These are phyloP conservation scores for Actinopyga echinites DNA, from an alignment of 53 echinoderm and acorn worm species.

Conservation along the genomic window DNA sequence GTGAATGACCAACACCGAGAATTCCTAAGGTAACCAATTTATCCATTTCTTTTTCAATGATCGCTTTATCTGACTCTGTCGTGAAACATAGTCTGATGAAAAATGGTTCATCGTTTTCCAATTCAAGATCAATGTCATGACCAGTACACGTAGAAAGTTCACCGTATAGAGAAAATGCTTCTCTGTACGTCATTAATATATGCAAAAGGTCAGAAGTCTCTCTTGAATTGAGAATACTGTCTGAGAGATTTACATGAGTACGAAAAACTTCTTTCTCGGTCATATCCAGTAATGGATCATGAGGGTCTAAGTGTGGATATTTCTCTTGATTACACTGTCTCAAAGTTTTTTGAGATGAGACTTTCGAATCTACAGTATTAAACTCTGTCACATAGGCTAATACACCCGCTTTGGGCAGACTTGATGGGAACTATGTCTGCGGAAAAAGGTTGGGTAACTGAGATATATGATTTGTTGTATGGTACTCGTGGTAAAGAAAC, in stretches of 20 bases:
- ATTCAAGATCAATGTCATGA: too few species aligned
- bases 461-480: too few species aligned
- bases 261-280: slow-evolving; percentile 32
- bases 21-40: slow-evolving; percentile 54
- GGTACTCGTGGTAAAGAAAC: too few species aligned
- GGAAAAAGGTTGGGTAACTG: too few species aligned
- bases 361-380: neutral
- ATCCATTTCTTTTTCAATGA: slow-evolving; percentile 31
- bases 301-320: slow-evolving; percentile 41
- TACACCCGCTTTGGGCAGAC: too few species aligned
- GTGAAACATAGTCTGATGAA: slow-evolving; percentile 48
- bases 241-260: slow-evolving; percentile 18
- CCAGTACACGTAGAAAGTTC: too few species aligned
- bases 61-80: slow-evolving; percentile 31
- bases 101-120: slow-evolving; percentile 34
- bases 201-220: too few species aligned
- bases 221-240: too few species aligned
- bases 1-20: too few species aligned
- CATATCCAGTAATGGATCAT: too few species aligned
- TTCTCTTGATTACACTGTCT: too few species aligned
- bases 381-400: neutral
- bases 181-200: slow-evolving; percentile 41
- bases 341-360: slow-evolving; percentile 8
- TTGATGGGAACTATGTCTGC: too few species aligned
- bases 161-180: slow-evolving; percentile 51